A percentile compares a stretch with the other conserved stretches of the same genome.
These are phyloP conservation scores for Australoheros facetus DNA, from an alignment of 2,797 vertebrate genomes.

Conservation along the genomic window DNA sequence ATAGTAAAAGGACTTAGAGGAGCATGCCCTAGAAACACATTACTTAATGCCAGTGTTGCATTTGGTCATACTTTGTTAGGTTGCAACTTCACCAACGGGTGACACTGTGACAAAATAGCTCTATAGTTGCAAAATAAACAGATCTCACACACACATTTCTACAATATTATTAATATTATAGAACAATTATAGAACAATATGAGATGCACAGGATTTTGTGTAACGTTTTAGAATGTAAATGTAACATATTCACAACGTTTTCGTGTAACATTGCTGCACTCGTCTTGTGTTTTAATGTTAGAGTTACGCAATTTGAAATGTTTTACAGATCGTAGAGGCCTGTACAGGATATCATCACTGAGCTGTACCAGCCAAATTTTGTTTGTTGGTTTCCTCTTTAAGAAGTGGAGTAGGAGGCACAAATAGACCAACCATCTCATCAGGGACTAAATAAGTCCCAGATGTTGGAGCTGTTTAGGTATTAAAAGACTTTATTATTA, in stretches of 20 bases:
- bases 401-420: neutral
- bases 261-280: no score
- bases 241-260: neutral
- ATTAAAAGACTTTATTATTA: neutral
- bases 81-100: neutral
- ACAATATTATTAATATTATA: neutral
- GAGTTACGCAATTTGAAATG: neutral
- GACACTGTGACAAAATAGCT: neutral
- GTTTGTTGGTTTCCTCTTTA: neutral
- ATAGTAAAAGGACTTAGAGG: neutral
- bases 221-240: neutral
- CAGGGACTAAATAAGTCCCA: no score
- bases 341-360: neutral
- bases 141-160: neutral
- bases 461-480: neutral
- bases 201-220: neutral
- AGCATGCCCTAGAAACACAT: neutral
- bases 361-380: neutral
- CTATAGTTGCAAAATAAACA: neutral
- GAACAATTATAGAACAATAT: neutral
- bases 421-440: neutral
- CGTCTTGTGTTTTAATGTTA: neutral
- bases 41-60: neutral
- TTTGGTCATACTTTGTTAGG: neutral
- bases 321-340: neutral